Conservation (phyloP, 2,888 invertebrate species). For the Conchocele bisecta region DNA sequence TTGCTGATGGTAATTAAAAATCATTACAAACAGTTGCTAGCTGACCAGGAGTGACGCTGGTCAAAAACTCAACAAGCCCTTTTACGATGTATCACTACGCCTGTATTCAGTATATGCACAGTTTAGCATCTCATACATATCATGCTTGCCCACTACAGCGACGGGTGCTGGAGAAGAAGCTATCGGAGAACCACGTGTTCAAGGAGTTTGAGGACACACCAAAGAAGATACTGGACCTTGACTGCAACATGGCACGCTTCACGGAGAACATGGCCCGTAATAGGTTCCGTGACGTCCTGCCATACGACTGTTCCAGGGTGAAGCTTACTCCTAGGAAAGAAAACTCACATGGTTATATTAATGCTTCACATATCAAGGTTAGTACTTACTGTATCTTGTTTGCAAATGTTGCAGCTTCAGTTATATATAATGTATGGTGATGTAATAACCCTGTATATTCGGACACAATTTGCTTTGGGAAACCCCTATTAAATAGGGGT, state of each 20-base stretch:
- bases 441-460: no score
- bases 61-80: no score
- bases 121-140: no score
- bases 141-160: constrained; percentile 75
- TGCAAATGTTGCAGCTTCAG: not conserved
- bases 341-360: constrained; percentile 95
- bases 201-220: constrained; percentile 93
- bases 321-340: constrained; percentile 91
- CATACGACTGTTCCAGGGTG: constrained; percentile 95
- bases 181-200: constrained; percentile 80
- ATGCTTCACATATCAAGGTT: constrained; percentile 95
- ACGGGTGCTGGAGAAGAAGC: constrained; percentile 76
- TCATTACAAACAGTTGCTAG: no score
- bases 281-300: constrained; percentile 89
- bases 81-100: no score
- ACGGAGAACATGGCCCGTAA: constrained; percentile 87
- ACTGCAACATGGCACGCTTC: constrained; percentile 85
- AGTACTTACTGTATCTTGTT: constrained; percentile 39
- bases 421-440: not conserved
- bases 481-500: no score
- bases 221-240: constrained; percentile 85
- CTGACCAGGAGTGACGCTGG: no score
- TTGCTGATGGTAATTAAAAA: no score
- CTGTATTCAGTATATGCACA: no score
- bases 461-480: no score